Conservation (phyloP, 1,140 invertebrate genomes). For the Drosophila sechellia region DNA sequence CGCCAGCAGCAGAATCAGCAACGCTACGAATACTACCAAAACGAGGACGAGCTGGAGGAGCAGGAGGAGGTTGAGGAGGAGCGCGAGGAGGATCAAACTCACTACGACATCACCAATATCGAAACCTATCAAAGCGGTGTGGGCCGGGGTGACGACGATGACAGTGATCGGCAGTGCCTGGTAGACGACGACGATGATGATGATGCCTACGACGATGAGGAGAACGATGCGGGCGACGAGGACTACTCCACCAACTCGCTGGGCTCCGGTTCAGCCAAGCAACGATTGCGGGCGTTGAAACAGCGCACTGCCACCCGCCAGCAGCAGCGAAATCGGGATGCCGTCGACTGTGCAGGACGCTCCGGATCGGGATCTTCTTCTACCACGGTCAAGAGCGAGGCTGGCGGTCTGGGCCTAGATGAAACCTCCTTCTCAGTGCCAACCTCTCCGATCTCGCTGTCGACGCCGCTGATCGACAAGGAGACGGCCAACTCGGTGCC, state of each 20-base stretch:
- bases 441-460: constrained; percentile 82
- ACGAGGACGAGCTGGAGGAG: constrained; percentile 65
- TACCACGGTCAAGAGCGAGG: constrained; percentile 77
- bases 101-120: constrained; percentile 83
- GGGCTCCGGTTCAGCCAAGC: constrained; percentile 73
- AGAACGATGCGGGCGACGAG: constrained; percentile 79
- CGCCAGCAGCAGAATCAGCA: constrained; percentile 63
- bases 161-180: constrained; percentile 77
- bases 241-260: constrained; percentile 77
- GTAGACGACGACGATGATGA: constrained; percentile 65
- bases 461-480: constrained; percentile 79
- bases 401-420: constrained; percentile 54
- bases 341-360: constrained; percentile 63
- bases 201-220: constrained; percentile 69
- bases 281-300: constrained; percentile 71
- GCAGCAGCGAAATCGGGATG: constrained; percentile 62
- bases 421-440: constrained; percentile 84
- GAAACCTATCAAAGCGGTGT: constrained; percentile 78
- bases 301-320: constrained; percentile 64
- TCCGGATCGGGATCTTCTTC: constrained; percentile 71
- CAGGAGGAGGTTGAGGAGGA: constrained; percentile 67
- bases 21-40: constrained; percentile 77
- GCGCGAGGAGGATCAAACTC: constrained; percentile 80
- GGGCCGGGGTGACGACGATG: constrained; percentile 71
- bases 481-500: constrained; percentile 89